Percentiles rank a stretch among this genome's conserved stretches.
Evolutionary conservation across 1,140 invertebrate genomes (phyloP).

Genomic region (Bemisia tabaci): DNA sequence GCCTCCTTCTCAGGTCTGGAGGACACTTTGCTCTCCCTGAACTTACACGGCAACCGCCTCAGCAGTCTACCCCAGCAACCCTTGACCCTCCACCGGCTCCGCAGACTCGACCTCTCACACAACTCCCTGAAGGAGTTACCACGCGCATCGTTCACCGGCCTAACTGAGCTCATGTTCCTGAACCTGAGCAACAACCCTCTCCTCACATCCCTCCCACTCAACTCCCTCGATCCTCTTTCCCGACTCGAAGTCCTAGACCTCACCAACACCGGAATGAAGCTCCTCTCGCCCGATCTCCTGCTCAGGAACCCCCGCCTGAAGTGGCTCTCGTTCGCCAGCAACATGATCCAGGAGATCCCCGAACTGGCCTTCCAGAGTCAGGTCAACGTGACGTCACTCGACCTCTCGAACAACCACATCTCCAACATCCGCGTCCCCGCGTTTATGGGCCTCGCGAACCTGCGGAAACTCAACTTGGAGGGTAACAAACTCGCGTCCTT

Average conservation of each 20-base stretch:
- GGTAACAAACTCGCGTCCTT: constrained; percentile 58
- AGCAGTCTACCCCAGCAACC: constrained; percentile 46
- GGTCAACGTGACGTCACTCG: constrained; percentile 50
- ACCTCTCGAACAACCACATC: constrained; percentile 64
- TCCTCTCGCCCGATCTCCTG: constrained; percentile 53
- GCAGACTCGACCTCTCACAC: constrained; percentile 58
- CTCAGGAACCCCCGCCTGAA: constrained; percentile 47
- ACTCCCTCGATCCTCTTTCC: constrained; percentile 41
- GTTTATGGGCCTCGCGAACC: constrained; percentile 51
- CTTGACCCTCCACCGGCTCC: constrained; percentile 45
- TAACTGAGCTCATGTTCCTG: constrained; percentile 51
- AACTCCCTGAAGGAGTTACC: constrained; percentile 59
- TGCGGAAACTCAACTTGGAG: constrained; percentile 48
- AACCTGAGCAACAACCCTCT: constrained; percentile 65
- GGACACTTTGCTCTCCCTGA: constrained; percentile 51
- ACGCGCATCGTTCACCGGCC: constrained; percentile 47
- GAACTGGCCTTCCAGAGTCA: constrained; percentile 57
- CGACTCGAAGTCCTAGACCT: constrained; percentile 53
- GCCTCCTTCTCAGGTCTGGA: constrained; percentile 63
- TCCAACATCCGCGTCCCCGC: constrained; percentile 51
- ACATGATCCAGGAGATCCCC: constrained; percentile 51
- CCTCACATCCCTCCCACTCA: constrained; percentile 41
- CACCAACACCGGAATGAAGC: constrained; percentile 52
- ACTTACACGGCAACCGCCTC: constrained; percentile 61
- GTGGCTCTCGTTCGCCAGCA: constrained; percentile 47